Conservation (phyloP, 2,888 invertebrate species). For the Drosophila picticornis region DNA sequence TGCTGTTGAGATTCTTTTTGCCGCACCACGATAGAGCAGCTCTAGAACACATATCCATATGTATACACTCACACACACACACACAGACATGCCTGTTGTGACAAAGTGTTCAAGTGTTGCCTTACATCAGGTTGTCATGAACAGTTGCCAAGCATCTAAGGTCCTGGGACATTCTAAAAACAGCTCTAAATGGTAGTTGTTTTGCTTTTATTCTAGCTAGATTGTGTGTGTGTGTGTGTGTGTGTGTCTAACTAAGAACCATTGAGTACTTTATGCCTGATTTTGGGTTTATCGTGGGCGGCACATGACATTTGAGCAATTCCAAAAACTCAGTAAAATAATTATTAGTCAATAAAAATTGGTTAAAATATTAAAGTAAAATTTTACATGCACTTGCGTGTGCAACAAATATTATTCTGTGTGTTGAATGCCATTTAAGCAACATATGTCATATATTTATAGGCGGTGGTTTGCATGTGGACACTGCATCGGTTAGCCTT, state of each 20-base stretch:
- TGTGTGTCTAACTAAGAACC: constrained; percentile 48
- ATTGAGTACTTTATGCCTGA: constrained; percentile 31
- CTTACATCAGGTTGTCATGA: constrained; percentile 25
- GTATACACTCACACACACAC: constrained; percentile 5
- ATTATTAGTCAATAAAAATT: not conserved
- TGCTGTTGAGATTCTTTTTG: constrained; percentile 67
- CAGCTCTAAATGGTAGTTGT: constrained; percentile 31
- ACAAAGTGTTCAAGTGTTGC: constrained; percentile 40
- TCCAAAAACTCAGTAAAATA: not conserved
- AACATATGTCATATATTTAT: constrained; percentile 48
- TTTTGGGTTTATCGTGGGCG: not conserved
- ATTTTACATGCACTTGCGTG: not conserved
- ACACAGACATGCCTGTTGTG: constrained; percentile 8
- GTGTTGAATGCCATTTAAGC: constrained; percentile 48
- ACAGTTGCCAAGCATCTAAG: constrained; percentile 26
- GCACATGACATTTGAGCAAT: constrained; percentile 21
- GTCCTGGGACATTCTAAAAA: constrained; percentile 43
- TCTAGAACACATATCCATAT: constrained; percentile 9
- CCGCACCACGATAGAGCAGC: constrained; percentile 61
- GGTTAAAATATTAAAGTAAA: not conserved
- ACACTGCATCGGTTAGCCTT: constrained; percentile 29
- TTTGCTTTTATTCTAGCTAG: constrained; percentile 4
- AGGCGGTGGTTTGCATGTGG: constrained; percentile 11
- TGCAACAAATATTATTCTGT: not conserved
- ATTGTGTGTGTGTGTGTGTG: not conserved